Base-by-base conservation (phyloP, 2,888 invertebrate species). In the Vannuccia rotundouncinata region DNA sequence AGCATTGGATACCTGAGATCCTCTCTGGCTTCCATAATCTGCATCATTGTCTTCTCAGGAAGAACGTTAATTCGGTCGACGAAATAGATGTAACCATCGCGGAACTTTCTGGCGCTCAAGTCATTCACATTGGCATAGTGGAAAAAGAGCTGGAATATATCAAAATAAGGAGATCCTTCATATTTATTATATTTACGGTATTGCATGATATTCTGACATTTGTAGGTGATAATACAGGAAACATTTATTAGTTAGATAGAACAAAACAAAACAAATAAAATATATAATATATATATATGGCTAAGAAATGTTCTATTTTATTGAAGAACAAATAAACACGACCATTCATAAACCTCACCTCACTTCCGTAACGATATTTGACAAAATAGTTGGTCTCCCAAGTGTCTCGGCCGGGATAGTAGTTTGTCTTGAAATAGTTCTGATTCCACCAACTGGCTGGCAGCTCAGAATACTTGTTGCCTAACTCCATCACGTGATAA, bases 91-190 rank as follows among this genome's bases (percentile, higher is more conserved):
- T 5, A n/a, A 25, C 78, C 78, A 10, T 66, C 59, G n/a, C 17
- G 27, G 29, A 78, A 78, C 27, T 66, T 59, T 22, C 25, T 66
- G 28, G 60, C n/a, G 27, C 29, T 28, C 27, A 78, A 29, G 17
- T 78, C 27, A 28, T 25, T 28, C 1, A 59, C 59, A 25, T n/a
- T 22, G 28, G 78, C 59, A 66, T 13, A 25, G 59, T 78, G 45
- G 76, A 78, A 78, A 60, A 22, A 66, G 1, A 78, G 75, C 78
- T 78, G 22, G 25, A 78, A 74, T n/a, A n/a, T n/a, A n/a, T n/a
- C n/a, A n/a, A n/a, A n/a, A n/a, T n/a, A n/a, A n/a, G n/a, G n/a
- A n/a, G n/a, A n/a, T n/a, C n/a, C n/a, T n/a, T n/a, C n/a, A n/a
- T n/a, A n/a, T n/a, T n/a, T n/a, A n/a, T n/a, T n/a, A n/a, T n/a